Evolutionary conservation across 2,797 vertebrate genomes (phyloP), one percentile per base, ranked within the genome.

Genomic region (Manis javanica): DNA sequence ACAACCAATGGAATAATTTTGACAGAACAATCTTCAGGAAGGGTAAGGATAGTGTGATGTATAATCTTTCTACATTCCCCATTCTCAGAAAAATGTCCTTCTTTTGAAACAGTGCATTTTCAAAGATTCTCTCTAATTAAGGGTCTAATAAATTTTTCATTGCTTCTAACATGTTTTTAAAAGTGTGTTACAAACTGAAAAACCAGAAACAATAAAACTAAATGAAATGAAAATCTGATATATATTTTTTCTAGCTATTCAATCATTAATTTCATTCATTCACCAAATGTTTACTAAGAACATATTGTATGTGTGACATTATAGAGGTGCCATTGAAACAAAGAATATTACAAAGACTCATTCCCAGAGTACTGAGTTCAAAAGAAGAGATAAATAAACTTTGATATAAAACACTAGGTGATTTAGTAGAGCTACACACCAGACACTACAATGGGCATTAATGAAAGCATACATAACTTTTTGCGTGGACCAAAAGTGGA

Each of bases 41-140:
- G 84, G 23, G 11, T 75, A 94, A 81, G 19, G 1, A 72, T 57
- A 85, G 5, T 63, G 1, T 85, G 89, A 37, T 19, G 69, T 79
- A 79, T 55, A 82, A 75, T 46, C 8, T 84, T 83, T 11, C 21
- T 18, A 42, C 85, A 31, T n/a, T 74, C 29, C 23, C 51, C 77
- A 89, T 24, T 77, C 34, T 96, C 39, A 93, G n/a, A 3, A 95
- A 71, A 55, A n/a, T 49, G 55, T n/a, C 14, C 63, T 11, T 59
- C 29, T 42, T 59, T 89, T 31, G 24, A 78, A 96, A 83, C 5
- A 92, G 4, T 49, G 0, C 9, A 55, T 83, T 84, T 90, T 87
- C 53, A 91, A 94, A 66, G 13, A 66, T 82, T 90, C 69, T 84
- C 29, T 90, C 5, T 64, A 83, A 18, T 88, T 61, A 93, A 91